Percentiles rank a stretch among this genome's conserved stretches.
Conservation (phyloP, 1,140 invertebrate genomes). For the Antheraea pernyi region DNA sequence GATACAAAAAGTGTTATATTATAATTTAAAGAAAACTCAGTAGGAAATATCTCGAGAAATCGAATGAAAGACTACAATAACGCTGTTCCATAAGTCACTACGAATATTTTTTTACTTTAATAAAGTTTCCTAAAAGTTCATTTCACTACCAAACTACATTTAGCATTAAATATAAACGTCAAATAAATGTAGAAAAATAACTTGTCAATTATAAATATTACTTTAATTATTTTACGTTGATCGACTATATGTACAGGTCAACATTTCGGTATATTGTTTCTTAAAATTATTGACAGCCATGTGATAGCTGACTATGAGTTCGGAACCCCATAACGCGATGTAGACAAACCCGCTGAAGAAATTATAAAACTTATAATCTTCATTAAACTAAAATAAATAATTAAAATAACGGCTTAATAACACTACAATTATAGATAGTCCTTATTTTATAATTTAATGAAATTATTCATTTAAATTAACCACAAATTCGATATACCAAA, state of each 20-base stretch:
- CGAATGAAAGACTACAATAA: too few relatives aligned
- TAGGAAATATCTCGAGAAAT: too few relatives aligned
- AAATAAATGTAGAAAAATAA: conserved; percentile 77
- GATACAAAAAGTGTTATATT: too few relatives aligned
- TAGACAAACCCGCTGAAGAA: conserved; percentile 53
- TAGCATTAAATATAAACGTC: conserved; percentile 61
- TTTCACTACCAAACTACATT: conserved; percentile 28
- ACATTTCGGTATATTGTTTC: conserved; percentile 73
- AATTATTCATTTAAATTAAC: too few relatives aligned
- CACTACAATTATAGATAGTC: too few relatives aligned
- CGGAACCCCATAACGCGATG: conserved; percentile 58
- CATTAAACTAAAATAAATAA: neutral
- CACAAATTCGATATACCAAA: too few relatives aligned
- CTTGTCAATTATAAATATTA: conserved; percentile 73
- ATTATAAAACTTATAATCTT: neutral
- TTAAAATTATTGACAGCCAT: conserved; percentile 79
- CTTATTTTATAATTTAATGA: too few relatives aligned
- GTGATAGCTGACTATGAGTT: conserved; percentile 78
- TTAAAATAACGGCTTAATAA: too few relatives aligned
- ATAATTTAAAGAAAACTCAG: too few relatives aligned
- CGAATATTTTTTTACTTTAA: neutral
- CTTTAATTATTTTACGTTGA: conserved; percentile 73
- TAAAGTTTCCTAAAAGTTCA: conserved; percentile 32
- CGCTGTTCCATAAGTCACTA: neutral
- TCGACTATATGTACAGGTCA: conserved; percentile 76